Base-by-base conservation (phyloP, 2,888 invertebrate species). In the Zaprionus lineosus region DNA sequence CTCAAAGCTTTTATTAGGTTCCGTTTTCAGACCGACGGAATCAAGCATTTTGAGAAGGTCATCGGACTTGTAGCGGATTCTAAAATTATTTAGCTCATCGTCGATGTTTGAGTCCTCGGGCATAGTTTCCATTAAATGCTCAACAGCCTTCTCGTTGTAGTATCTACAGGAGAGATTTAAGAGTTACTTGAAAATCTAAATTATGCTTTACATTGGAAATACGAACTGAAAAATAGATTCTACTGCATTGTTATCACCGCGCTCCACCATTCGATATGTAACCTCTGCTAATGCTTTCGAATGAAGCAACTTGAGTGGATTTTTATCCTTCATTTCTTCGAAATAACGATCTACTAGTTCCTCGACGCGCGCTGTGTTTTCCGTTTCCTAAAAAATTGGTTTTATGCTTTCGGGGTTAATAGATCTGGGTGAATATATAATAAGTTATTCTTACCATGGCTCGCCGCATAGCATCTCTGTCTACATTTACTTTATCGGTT, bases 281-380 rank as follows among this genome's bases (percentile, higher is more conserved):
- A 96, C 95, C 86, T 95, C 94, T 1, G 95, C 94, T 70, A 98
- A 90, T 1, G 95, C 94, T 68, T 93, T 93, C 36, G 96, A 93
- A 1, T 95, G 93, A 26, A 98, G 91, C 31, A 97, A 91, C 52
- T 92, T 91, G 11, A 97, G 91, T 31, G 92, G 91, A 1, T 92
- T 91, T 3, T 92, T 92, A n/a, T 86, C 79, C 14, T 87, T 86
- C 4, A 91, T 91, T 51, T 91, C 89, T 7, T 91, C 88, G 70
- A 95, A 94, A 76, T 92, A 93, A 33, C 92, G 91, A 53, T 91
- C 90, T 2, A 95, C 92, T 37, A 93, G 89, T 56, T 92, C 92
- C 86, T 94, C 93, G 1, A 93, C 91, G 5, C 87, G 84, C 0
- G 84, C 73, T 8, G 87, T 82, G n/a, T 81, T 82, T 9, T 88